Evolutionary conservation across 35 echinoderm and acorn worm genomes (phyloP).

Genomic region (Holothuria glaberrima): DNA sequence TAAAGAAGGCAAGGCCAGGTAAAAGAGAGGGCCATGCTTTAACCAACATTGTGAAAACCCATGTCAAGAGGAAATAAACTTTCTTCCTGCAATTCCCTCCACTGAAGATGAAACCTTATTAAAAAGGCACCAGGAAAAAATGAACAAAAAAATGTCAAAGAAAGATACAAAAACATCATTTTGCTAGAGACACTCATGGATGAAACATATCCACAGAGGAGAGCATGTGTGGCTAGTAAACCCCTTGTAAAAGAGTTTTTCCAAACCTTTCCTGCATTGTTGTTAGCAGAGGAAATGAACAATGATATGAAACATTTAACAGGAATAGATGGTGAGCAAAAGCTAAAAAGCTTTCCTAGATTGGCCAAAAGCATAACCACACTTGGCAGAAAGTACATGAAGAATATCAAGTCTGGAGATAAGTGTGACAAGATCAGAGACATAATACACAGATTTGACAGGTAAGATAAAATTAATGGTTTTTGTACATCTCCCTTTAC

Average conservation of each 20-base stretch:
- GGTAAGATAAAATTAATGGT: no score
- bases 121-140: slow-evolving; percentile 24
- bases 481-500: no score
- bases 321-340: background rate
- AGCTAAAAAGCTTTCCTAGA: background rate
- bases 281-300: slow-evolving; percentile 8
- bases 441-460: no score
- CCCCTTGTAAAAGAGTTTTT: background rate
- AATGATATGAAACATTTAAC: slow-evolving; percentile 3
- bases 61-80: background rate
- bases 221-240: slow-evolving; percentile 3
- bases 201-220: slow-evolving; percentile 31
- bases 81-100: slow-evolving; percentile 5
- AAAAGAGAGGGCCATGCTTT: background rate
- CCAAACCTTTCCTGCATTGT: background rate
- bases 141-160: slow-evolving; percentile 36
- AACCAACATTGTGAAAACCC: background rate
- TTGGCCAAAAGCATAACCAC: background rate
- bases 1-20: background rate
- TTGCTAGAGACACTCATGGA: slow-evolving; percentile 23
- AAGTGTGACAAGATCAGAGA: no score
- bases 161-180: slow-evolving; percentile 13
- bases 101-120: slow-evolving; percentile 26
- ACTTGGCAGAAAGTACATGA: background rate
- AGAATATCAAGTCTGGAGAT: no score